Conservation (phyloP, 1,140 invertebrate genomes). For the Monochamus saltuarius region DNA sequence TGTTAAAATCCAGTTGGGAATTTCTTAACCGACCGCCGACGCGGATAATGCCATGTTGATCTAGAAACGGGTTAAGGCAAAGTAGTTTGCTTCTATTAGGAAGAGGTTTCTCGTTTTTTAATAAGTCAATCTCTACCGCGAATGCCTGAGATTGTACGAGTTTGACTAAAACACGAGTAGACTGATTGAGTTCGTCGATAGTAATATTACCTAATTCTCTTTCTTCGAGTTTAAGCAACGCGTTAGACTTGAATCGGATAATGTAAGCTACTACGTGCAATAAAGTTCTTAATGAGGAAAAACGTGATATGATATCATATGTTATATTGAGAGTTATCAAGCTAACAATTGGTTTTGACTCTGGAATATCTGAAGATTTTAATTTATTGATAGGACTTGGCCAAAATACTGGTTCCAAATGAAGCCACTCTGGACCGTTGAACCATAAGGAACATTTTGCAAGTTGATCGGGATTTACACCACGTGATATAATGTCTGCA, state of each 20-base stretch:
- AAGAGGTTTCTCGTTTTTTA: neutral
- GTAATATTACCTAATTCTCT: slow-evolving; percentile 1
- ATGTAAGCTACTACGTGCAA: slow-evolving; percentile 3
- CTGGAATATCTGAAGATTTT: neutral
- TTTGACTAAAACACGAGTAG: slow-evolving; percentile 8
- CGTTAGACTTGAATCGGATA: neutral
- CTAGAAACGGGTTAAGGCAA: slow-evolving; percentile 24
- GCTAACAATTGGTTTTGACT: slow-evolving; percentile 4
- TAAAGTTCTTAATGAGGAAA: slow-evolving; percentile 1
- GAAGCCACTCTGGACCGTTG: neutral
- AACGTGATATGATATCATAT: neutral
- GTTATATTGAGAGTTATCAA: neutral
- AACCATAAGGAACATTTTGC: slow-evolving; percentile 10
- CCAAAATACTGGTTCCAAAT: slow-evolving; percentile 4
- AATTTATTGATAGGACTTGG: neutral
- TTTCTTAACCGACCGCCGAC: slow-evolving; percentile 32
- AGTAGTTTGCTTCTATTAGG: slow-evolving; percentile 23
- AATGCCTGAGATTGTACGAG: neutral
- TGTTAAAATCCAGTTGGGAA: too few relatives aligned
- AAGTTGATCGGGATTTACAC: slow-evolving; percentile 3
- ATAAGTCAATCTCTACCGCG: neutral
- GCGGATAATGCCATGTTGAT: slow-evolving; percentile 20
- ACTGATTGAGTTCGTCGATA: neutral
- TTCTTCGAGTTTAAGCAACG: neutral
- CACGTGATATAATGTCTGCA: slow-evolving; percentile 44